Percentiles rank a stretch among this genome's conserved stretches.
Evolutionary conservation across 2,113 vertebrate species (phyloP).

Genomic region (Chascanopsetta lugubris): DNA sequence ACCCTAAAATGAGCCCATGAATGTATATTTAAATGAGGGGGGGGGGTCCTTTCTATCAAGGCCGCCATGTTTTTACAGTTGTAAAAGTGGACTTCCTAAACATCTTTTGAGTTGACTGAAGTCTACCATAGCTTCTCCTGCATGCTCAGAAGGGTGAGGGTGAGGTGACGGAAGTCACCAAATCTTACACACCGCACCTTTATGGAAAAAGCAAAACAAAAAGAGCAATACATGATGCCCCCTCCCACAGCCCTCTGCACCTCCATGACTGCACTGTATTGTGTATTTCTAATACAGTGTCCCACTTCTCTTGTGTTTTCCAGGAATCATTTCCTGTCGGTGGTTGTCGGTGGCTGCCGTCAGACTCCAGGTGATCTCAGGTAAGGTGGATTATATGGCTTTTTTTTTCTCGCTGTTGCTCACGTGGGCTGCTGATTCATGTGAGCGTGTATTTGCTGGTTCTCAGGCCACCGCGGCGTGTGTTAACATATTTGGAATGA

Average conservation of each 20-base stretch:
- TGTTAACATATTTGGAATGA: slow-evolving; percentile 12
- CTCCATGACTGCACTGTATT: too few relatives aligned
- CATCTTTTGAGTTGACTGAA: too few relatives aligned
- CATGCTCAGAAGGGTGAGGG: too few relatives aligned
- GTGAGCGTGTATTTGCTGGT: neutral
- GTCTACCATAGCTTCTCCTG: too few relatives aligned
- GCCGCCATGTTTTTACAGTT: too few relatives aligned
- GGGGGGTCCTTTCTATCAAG: too few relatives aligned
- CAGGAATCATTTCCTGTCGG: slow-evolving; percentile 38
- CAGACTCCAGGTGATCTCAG: slow-evolving; percentile 39
- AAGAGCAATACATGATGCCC: neutral
- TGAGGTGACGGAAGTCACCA: too few relatives aligned
- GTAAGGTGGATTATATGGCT: neutral
- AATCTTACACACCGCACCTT: too few relatives aligned
- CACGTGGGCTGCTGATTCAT: slow-evolving; percentile 36
- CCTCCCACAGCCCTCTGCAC: slow-evolving; percentile 2
- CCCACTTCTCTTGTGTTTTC: slow-evolving; percentile 18
- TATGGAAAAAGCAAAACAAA: too few relatives aligned
- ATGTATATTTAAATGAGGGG: too few relatives aligned
- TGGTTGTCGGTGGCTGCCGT: neutral
- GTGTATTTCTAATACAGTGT: neutral
- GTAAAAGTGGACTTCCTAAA: too few relatives aligned
- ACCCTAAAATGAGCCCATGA: too few relatives aligned
- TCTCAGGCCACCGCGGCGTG: neutral
- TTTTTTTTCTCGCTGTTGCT: neutral